Conservation (phyloP, 1,140 invertebrate genomes). For the Aphidius gifuensis region DNA sequence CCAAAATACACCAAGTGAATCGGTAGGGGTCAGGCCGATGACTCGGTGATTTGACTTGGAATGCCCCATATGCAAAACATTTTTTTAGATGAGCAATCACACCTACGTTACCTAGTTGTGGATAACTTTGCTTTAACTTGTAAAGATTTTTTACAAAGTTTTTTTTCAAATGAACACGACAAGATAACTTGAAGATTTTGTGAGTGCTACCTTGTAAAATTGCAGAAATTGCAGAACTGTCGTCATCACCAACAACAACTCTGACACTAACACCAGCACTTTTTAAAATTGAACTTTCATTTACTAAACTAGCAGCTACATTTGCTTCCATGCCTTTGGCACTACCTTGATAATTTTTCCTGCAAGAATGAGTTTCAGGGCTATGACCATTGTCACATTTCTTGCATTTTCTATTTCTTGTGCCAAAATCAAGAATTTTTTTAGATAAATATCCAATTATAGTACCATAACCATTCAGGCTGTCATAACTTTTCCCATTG, state of each 20-base stretch:
- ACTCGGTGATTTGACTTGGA: too few relatives aligned
- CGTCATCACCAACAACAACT: slow-evolving; percentile 12
- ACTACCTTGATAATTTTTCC: slow-evolving; percentile 5
- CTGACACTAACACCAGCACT: neutral
- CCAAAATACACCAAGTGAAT: too few relatives aligned
- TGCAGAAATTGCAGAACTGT: slow-evolving; percentile 1
- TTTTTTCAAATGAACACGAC: neutral
- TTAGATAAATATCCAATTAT: neutral
- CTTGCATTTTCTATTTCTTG: slow-evolving; percentile 7
- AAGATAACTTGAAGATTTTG: neutral
- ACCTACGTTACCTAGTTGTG: neutral
- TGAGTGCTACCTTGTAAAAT: neutral
- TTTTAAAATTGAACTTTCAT: neutral
- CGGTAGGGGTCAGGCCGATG: too few relatives aligned
- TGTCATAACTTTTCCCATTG: neutral
- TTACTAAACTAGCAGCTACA: neutral
- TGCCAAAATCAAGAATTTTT: neutral
- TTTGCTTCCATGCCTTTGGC: slow-evolving; percentile 10
- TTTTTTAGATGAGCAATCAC: neutral
- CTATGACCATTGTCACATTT: neutral
- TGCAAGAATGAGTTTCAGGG: neutral
- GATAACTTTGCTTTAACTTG: too few relatives aligned
- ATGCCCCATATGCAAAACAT: slow-evolving; percentile 10
- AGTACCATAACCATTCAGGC: slow-evolving; percentile 1
- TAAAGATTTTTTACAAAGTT: slow-evolving; percentile 7